A percentile compares a stretch with the other conserved stretches of the same genome.
phyloP scores from a whole-genome alignment of 2,888 invertebrate genomes.

The Eledone cirrhosa region DNA sequence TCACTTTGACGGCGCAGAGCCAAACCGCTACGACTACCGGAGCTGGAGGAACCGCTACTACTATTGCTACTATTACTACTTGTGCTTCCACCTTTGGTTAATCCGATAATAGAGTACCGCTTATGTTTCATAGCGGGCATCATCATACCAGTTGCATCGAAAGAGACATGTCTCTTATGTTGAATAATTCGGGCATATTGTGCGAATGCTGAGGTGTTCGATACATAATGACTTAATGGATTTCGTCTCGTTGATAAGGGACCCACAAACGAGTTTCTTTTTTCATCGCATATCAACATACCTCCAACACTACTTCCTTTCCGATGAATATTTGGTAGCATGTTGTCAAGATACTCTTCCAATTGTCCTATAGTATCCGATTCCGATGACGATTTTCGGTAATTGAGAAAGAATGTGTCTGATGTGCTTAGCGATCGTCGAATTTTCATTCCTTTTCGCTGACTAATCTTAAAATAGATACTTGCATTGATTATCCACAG shows the following conservation, averaged over 20 bases:
- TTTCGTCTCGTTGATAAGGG: background rate
- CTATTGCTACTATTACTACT: slow-evolving; percentile 23
- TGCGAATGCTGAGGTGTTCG: background rate
- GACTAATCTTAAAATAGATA: slow-evolving; percentile 52
- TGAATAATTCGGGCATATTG: slow-evolving; percentile 15
- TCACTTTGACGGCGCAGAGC: slow-evolving; percentile 43
- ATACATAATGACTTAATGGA: background rate
- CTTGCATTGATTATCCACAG: slow-evolving; percentile 50
- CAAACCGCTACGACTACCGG: background rate
- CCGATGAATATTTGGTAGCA: background rate
- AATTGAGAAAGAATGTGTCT: slow-evolving; percentile 46
- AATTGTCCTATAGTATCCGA: slow-evolving; percentile 34
- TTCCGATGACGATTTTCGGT: slow-evolving; percentile 47
- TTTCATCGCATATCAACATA: background rate
- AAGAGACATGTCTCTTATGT: slow-evolving; percentile 15
- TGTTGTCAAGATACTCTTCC: slow-evolving; percentile 1
- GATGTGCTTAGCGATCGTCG: slow-evolving; percentile 53
- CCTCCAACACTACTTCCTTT: slow-evolving; percentile 12
- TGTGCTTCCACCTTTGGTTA: background rate
- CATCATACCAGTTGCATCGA: slow-evolving; percentile 11
- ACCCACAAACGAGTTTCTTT: background rate
- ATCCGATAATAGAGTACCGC: background rate
- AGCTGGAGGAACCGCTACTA: background rate
- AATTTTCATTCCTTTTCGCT: slow-evolving; percentile 53
- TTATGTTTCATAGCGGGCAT: slow-evolving; percentile 1